Conservation (phyloP, 2,797 vertebrate species). For the Lacerta bilineata region DNA sequence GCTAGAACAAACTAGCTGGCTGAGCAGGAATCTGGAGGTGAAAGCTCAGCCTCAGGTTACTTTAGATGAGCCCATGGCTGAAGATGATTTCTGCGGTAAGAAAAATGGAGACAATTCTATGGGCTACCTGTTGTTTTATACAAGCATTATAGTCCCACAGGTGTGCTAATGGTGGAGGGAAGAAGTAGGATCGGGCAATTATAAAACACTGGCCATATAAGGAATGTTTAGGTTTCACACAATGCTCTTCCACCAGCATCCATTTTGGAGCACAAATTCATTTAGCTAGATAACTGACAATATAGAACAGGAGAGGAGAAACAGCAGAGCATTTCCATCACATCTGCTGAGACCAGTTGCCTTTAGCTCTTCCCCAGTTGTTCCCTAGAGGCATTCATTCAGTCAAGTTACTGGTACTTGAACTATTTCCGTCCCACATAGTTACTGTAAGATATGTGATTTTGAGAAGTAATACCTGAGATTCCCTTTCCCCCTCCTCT, state of each 20-base stretch:
- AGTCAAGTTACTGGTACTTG: no score
- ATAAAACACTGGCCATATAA: neutral
- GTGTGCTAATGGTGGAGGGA: neutral
- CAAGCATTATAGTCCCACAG: neutral
- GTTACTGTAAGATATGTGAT: no score
- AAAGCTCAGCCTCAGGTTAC: conserved; percentile 95
- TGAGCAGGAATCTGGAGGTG: conserved; percentile 96
- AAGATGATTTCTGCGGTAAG: conserved; percentile 85
- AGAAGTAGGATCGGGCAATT: neutral
- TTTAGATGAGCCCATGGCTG: conserved; percentile 85
- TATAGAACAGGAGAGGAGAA: no score
- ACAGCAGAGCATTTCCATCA: no score
- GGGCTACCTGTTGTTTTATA: neutral
- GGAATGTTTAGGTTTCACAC: neutral
- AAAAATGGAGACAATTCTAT: neutral
- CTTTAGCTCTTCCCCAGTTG: no score
- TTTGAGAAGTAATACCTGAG: no score
- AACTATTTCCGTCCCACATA: no score
- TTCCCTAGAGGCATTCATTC: no score
- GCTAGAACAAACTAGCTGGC: conserved; percentile 98
- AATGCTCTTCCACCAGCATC: neutral
- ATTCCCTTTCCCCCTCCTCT: no score
- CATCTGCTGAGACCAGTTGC: no score
- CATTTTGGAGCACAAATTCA: neutral
- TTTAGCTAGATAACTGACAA: neutral